Evolutionary conservation across 1,140 invertebrate species (phyloP).

Genomic region (Ditylenchus dipsaci): DNA sequence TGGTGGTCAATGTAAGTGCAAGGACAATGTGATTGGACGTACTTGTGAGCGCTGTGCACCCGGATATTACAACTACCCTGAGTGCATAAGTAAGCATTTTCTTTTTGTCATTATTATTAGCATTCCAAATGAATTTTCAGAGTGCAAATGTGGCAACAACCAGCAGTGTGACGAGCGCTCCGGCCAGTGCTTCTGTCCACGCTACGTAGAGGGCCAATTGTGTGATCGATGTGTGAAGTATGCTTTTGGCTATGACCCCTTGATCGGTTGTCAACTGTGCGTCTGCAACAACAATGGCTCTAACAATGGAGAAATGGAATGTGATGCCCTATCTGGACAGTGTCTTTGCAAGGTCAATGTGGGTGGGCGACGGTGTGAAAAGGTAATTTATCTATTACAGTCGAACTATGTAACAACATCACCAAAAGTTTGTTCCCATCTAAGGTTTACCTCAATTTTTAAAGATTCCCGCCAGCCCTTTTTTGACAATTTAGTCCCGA

Average conservation of each 20-base stretch:
- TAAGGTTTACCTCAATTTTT: no score
- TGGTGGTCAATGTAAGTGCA: slow-evolving; percentile 91
- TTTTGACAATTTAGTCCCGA: no score
- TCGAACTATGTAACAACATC: slow-evolving; percentile 34
- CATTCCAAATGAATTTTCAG: slow-evolving; percentile 50
- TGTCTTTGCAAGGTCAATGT: slow-evolving; percentile 83
- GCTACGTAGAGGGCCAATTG: slow-evolving; percentile 65
- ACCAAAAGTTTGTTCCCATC: not conserved
- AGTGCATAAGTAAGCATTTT: slow-evolving; percentile 65
- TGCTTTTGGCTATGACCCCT: slow-evolving; percentile 87
- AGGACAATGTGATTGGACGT: slow-evolving; percentile 84
- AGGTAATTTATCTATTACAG: no score
- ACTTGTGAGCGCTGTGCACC: slow-evolving; percentile 81
- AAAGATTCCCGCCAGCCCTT: no score
- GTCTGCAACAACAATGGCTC: slow-evolving; percentile 80
- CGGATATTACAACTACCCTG: slow-evolving; percentile 88
- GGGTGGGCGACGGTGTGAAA: slow-evolving; percentile 79
- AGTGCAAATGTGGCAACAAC: slow-evolving; percentile 56
- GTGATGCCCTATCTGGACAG: slow-evolving; percentile 77
- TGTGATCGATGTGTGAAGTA: slow-evolving; percentile 81
- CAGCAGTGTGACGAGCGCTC: slow-evolving; percentile 57
- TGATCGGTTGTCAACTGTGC: slow-evolving; percentile 87
- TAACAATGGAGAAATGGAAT: slow-evolving; percentile 72
- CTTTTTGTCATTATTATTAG: not conserved
- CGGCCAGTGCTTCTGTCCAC: slow-evolving; percentile 66